Evolutionary conservation across 2,113 vertebrate genomes (phyloP).

Genomic region (Hippocampus guttulatus): DNA sequence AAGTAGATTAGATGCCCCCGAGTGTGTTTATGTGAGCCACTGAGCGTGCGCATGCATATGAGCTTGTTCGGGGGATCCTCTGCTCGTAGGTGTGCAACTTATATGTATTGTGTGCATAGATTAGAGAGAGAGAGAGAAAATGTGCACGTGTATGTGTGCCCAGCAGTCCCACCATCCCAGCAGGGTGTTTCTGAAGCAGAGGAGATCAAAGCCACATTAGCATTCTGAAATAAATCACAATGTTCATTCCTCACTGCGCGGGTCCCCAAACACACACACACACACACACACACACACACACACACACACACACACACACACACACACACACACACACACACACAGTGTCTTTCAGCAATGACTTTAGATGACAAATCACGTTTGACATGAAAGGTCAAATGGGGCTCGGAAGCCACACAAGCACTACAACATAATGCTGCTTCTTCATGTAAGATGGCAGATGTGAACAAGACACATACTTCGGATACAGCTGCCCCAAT

Average conservation of each 20-base stretch:
- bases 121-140: neutral
- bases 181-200: conserved; percentile 65
- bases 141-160: conserved; percentile 27
- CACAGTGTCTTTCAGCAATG: conserved; percentile 11
- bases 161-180: conserved; percentile 45
- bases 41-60: conserved; percentile 27
- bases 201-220: conserved; percentile 73
- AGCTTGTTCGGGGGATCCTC: conserved; percentile 38
- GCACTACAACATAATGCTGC: conserved; percentile 38
- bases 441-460: conserved; percentile 35
- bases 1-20: conserved; percentile 67
- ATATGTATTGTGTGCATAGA: conserved; percentile 22
- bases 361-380: conserved; percentile 59
- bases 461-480: conserved; percentile 52
- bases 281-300: conserved; percentile 10
- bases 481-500: conserved; percentile 43
- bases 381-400: conserved; percentile 64
- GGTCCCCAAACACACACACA: conserved; percentile 49
- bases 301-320: neutral
- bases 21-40: conserved; percentile 31
- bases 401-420: conserved; percentile 44
- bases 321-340: conserved; percentile 4
- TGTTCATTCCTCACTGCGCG: conserved; percentile 54
- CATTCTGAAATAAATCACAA: conserved; percentile 73
- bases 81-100: conserved; percentile 35